phyloP scores from a whole-genome alignment of 2,888 invertebrate genomes.

The Campopleginae sp. region DNA sequence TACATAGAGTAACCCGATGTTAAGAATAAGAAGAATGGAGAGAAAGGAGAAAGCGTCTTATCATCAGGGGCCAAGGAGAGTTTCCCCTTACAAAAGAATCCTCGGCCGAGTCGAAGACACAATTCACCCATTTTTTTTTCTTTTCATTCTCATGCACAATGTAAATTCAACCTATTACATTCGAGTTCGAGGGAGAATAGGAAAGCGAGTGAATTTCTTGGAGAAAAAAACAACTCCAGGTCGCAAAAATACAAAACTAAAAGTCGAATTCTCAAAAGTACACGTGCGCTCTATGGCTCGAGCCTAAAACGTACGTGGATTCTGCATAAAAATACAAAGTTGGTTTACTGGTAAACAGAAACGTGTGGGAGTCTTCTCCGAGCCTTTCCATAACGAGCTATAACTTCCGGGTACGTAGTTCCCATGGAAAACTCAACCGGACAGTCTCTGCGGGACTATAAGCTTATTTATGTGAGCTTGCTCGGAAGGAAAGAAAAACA shows the following conservation, averaged over 20 bases:
- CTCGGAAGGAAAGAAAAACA: constrained; percentile 31
- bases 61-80: constrained; percentile 4
- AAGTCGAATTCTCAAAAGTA: constrained; percentile 43
- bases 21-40: constrained; percentile 19
- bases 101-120: neutral
- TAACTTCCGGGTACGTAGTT: constrained; percentile 29
- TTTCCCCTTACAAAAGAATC: constrained; percentile 36
- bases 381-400: constrained; percentile 58
- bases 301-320: constrained; percentile 49
- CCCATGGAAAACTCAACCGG: constrained; percentile 29
- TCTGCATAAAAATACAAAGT: constrained; percentile 56
- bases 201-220: constrained; percentile 12
- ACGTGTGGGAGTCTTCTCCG: constrained; percentile 47
- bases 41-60: constrained; percentile 21
- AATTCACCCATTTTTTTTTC: neutral
- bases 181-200: constrained; percentile 48
- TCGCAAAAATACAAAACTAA: constrained; percentile 5
- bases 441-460: constrained; percentile 23
- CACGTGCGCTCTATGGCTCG: constrained; percentile 42
- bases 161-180: constrained; percentile 49
- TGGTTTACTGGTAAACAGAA: constrained; percentile 58
- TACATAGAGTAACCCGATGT: neutral
- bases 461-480: constrained; percentile 14
- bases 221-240: neutral
- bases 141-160: constrained; percentile 30